These are phyloP conservation scores for Achroia grisella DNA, from an alignment of 1,140 invertebrate species.

Conservation along the genomic window DNA sequence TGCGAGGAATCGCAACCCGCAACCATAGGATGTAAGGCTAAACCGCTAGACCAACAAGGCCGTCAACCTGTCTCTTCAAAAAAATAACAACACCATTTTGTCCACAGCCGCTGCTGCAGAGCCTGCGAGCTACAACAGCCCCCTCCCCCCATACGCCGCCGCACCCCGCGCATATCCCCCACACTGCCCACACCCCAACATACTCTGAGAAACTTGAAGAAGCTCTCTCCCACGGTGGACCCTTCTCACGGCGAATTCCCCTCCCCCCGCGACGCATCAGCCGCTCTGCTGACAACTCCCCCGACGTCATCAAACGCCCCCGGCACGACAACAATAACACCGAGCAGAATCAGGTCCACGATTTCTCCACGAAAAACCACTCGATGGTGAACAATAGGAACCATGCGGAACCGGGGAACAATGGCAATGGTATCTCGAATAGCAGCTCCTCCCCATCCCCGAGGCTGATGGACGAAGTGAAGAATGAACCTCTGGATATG, in stretches of 20 bases:
- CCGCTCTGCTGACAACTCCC: slow-evolving; percentile 77
- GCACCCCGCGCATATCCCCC: slow-evolving; percentile 70
- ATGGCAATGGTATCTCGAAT: slow-evolving; percentile 71
- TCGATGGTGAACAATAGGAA: slow-evolving; percentile 70
- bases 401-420: slow-evolving; percentile 46
- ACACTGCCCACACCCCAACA: slow-evolving; percentile 70
- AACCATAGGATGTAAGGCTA: too few species aligned
- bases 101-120: slow-evolving; percentile 76
- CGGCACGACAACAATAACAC: slow-evolving; percentile 77
- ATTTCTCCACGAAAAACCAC: slow-evolving; percentile 80
- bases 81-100: neutral
- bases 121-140: slow-evolving; percentile 64
- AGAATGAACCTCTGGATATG: slow-evolving; percentile 86
- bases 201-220: slow-evolving; percentile 77
- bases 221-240: slow-evolving; percentile 77
- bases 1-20: too few species aligned
- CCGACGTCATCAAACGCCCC: slow-evolving; percentile 73
- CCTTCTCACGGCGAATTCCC: slow-evolving; percentile 78
- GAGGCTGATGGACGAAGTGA: slow-evolving; percentile 78
- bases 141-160: slow-evolving; percentile 55
- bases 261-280: slow-evolving; percentile 76
- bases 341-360: slow-evolving; percentile 73
- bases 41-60: too few species aligned
- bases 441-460: slow-evolving; percentile 77
- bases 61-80: too few species aligned